Evolutionary conservation across 2,888 invertebrate species (phyloP).

Genomic region (Gastracanthus pulcherrimus): DNA sequence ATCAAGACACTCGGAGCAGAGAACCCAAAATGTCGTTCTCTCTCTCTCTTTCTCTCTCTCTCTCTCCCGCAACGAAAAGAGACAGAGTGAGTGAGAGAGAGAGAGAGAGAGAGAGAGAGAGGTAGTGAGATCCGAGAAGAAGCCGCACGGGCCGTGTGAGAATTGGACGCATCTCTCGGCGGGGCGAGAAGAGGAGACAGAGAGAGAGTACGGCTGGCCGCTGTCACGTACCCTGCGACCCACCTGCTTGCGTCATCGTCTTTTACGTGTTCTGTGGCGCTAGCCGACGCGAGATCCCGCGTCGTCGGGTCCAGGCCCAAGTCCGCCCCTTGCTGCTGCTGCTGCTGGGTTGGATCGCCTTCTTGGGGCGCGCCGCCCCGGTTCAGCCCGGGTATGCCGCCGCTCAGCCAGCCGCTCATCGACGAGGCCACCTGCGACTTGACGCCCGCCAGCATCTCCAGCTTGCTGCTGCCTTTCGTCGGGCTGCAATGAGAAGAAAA

Average conservation of each 20-base stretch:
- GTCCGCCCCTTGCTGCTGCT: constrained; percentile 29
- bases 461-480: constrained; percentile 84
- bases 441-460: constrained; percentile 92
- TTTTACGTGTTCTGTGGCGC: constrained; percentile 77
- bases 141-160: background rate
- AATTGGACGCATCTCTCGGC: background rate
- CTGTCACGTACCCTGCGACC: constrained; percentile 69
- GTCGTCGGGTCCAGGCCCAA: constrained; percentile 73
- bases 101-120: too few relatives aligned
- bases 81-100: too few relatives aligned
- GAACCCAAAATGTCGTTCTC: too few relatives aligned
- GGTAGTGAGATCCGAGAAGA: too few relatives aligned
- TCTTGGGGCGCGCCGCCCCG: constrained; percentile 74
- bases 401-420: constrained; percentile 86
- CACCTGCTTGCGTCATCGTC: constrained; percentile 90
- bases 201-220: constrained; percentile 42
- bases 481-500: constrained; percentile 79
- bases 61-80: too few relatives aligned
- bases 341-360: constrained; percentile 61
- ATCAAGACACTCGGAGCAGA: too few relatives aligned
- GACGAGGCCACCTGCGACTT: constrained; percentile 86
- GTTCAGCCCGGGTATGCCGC: constrained; percentile 87
- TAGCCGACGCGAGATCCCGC: constrained; percentile 67
- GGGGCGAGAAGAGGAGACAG: background rate
- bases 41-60: too few relatives aligned